Evolutionary conservation across 2,797 vertebrate genomes (phyloP), one percentile per base, ranked within the genome.

Genomic region (Cichlasoma orientale): DNA sequence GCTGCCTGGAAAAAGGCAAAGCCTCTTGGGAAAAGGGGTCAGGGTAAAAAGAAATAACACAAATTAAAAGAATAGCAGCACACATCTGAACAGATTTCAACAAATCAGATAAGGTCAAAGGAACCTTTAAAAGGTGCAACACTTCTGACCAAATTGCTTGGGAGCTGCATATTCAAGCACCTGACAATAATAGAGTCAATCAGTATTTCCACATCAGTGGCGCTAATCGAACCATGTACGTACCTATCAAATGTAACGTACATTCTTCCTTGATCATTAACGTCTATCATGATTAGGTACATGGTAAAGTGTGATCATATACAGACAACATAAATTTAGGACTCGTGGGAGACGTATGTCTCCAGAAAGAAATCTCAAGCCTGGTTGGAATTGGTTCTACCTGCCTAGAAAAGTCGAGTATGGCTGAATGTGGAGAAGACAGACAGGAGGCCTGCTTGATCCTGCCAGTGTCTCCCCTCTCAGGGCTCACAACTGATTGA

Each of bases 401-500:
- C 81, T 52, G 75, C 76, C 72, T 71, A 63, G 61, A 66, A 56
- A 80, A 83, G 80, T 86, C 38, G 44, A 83, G 66, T 72, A 83
- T 76, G 79, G 38, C 80, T 71, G 38, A 31, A 63, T 61, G 79
- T 76, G 80, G 47, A 56, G 77, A 71, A 31, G 77, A 83, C 86
- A 87, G 74, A 70, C 77, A 44, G 50, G 8, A 77, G 61, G 83
- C 81, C 74, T 75, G 82, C 82, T 91, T 77, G 75, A 85, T 90
- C 85, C 77, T 13, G 21, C 33, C 74, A 74, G 73, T 82, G 86
- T 88, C 84, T 85, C 82, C 74, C 73, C 85, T 92, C 78, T 77
- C 86, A 74, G 82, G 47, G 72, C 77, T 84, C 76, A 21, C 66
- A 29, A 36, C 87, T 94, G 92, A 94, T 89, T 90, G 93, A 95